Evolutionary conservation across 2,888 invertebrate species (phyloP), one percentile per base, ranked within the genome.

Genomic region (Standfussiana lucernea): DNA sequence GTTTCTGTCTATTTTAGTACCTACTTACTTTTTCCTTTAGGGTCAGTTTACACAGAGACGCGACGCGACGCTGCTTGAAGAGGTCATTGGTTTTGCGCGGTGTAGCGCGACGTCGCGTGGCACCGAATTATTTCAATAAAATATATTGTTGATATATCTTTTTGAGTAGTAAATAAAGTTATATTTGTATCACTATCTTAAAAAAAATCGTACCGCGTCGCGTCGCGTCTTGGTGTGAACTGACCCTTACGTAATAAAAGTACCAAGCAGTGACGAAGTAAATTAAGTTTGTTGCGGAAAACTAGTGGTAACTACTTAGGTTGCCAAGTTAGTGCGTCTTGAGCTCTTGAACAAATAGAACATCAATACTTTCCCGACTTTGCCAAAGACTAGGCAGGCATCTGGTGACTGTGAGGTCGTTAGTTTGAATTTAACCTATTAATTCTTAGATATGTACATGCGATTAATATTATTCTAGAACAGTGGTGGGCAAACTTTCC

Each of bases 261-360:
- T n/a, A 69, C 15, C 24, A 69, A 56, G 40, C 28, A 24, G 35
- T 37, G 21, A 45, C 35, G 35, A 45, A 69, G 45, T 45, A 72
- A 72, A 72, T 37, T 71, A 72, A 45, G 35, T 72, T 70, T 71
- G 21, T 37, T 71, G 45, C 2, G n/a, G 35, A 71, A 8, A 45
- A 35, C 70, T 70, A n/a, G 13, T 35, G 42, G 69, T 6, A 40
- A 68, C 32, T 37, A 45, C 71, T 28, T 45, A 70, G 35, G 10
- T 45, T 47, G 15, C 72, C 24, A 72, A 71, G 35, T 72, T 47
- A 47, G 47, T 72, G 37, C 64, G n/a, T 40, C 64, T 64, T 40
- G n/a, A 72, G 37, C 21, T 72, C 64, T 37, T 35, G n/a, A 40
- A 50, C 50, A 40, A 24, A 18, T 50, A 24, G 37, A 50, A 3